phyloP scores from a whole-genome alignment of 2,888 invertebrate genomes.

The Oxytorus armatus region DNA sequence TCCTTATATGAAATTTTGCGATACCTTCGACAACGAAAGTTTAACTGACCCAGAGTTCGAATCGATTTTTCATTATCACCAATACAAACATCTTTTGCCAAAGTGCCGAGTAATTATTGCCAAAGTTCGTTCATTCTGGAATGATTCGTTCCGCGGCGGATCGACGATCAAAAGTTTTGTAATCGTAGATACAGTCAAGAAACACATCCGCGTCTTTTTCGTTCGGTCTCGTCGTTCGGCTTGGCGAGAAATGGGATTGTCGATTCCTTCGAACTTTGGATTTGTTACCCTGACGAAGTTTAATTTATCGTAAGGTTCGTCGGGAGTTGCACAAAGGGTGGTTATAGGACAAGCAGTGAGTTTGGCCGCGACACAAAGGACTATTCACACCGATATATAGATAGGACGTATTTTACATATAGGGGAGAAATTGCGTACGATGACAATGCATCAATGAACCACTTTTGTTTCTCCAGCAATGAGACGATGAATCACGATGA shows the following conservation, averaged over 20 bases:
- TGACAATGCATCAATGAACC: too few species aligned
- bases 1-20: too few species aligned
- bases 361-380: too few species aligned
- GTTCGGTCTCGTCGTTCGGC: conserved; percentile 10
- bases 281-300: conserved; percentile 62
- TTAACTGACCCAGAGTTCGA: not conserved
- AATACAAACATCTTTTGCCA: not conserved
- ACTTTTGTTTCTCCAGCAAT: too few species aligned
- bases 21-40: not conserved
- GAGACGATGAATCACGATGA: too few species aligned
- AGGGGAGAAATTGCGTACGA: too few species aligned
- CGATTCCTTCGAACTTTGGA: conserved; percentile 58
- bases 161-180: conserved; percentile 41
- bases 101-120: conserved; percentile 35
- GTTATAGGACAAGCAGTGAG: too few species aligned
- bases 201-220: conserved; percentile 37
- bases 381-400: too few species aligned
- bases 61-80: not conserved
- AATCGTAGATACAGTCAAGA: conserved; percentile 21
- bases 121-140: conserved; percentile 25
- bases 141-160: conserved; percentile 44
- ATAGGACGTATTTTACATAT: too few species aligned
- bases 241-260: conserved; percentile 59
- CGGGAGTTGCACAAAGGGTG: conserved; percentile 31
- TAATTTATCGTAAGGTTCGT: conserved; percentile 58